Percentiles rank a stretch among this genome's conserved stretches.
Evolutionary conservation across 1,140 invertebrate species (phyloP).

Genomic region (Stenopsyche tienmushanensis): DNA sequence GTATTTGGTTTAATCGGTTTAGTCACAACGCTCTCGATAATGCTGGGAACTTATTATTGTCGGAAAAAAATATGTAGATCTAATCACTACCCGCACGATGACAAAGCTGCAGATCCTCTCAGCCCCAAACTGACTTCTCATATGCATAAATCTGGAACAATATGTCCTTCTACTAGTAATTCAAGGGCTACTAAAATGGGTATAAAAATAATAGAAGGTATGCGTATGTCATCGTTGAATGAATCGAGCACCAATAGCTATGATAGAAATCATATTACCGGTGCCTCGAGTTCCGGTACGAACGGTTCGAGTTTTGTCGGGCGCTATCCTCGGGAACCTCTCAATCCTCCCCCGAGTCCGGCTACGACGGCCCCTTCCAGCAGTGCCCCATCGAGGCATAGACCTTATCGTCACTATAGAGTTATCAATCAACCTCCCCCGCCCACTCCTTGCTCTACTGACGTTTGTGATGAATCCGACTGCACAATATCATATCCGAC

Average conservation of each 20-base stretch:
- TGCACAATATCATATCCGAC: slow-evolving; percentile 59
- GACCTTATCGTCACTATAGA: slow-evolving; percentile 75
- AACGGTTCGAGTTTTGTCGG: slow-evolving; percentile 50
- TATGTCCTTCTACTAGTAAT: slow-evolving; percentile 45
- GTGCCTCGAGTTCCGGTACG: slow-evolving; percentile 75
- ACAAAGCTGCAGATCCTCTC: slow-evolving; percentile 63
- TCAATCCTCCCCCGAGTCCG: slow-evolving; percentile 89
- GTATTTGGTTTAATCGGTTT: slow-evolving; percentile 51
- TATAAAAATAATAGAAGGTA: slow-evolving; percentile 55
- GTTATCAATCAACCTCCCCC: slow-evolving; percentile 83
- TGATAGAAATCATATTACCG: slow-evolving; percentile 78
- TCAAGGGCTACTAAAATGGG: slow-evolving; percentile 48
- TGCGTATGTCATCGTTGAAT: slow-evolving; percentile 67
- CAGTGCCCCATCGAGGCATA: slow-evolving; percentile 58
- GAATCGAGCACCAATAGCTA: slow-evolving; percentile 66
- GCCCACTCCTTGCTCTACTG: slow-evolving; percentile 91
- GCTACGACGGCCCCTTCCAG: slow-evolving; percentile 63
- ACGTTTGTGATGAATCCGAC: slow-evolving; percentile 88
- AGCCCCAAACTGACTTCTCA: slow-evolving; percentile 45
- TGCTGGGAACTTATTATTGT: slow-evolving; percentile 51
- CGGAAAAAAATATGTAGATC: slow-evolving; percentile 53
- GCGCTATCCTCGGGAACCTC: slow-evolving; percentile 75
- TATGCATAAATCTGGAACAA: slow-evolving; percentile 2
- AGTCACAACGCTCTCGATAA: slow-evolving; percentile 52
- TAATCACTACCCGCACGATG: slow-evolving; percentile 53